phyloP scores from a whole-genome alignment of 2,113 vertebrate species.

The Grantiella picta region DNA sequence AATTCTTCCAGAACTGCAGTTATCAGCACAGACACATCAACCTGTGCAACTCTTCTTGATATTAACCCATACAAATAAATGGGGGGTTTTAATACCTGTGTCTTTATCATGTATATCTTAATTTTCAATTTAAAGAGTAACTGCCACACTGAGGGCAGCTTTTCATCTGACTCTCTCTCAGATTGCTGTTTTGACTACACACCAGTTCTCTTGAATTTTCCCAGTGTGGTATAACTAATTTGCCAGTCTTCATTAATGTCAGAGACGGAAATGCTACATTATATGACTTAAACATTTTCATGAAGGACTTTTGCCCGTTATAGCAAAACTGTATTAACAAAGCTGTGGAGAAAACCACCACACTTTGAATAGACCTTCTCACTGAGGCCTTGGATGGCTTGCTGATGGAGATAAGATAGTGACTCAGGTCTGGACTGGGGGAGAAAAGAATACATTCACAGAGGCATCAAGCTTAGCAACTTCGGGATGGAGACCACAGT shows the following conservation, averaged over 20 bases:
- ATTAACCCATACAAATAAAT: neutral
- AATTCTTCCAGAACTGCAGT: neutral
- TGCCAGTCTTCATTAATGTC: neutral
- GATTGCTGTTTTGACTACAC: neutral
- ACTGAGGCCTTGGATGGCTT: too few relatives aligned
- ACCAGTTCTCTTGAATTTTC: neutral
- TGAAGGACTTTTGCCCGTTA: too few relatives aligned
- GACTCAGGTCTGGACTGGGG: too few relatives aligned
- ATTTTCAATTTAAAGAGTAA: neutral
- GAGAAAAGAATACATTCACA: too few relatives aligned
- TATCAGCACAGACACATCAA: neutral
- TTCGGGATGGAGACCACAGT: too few relatives aligned
- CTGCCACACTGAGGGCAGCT: neutral
- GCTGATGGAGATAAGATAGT: too few relatives aligned
- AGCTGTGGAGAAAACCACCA: too few relatives aligned
- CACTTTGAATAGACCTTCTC: too few relatives aligned
- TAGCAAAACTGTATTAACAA: too few relatives aligned
- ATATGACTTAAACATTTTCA: too few relatives aligned
- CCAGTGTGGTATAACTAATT: neutral
- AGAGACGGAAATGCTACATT: too few relatives aligned
- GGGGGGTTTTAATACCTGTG: accelerated
- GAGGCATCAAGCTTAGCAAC: too few relatives aligned
- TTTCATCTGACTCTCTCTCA: neutral
- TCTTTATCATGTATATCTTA: neutral
- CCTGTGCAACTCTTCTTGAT: neutral